Conservation (phyloP, 2,888 invertebrate species). For the Orthosia gothica region DNA sequence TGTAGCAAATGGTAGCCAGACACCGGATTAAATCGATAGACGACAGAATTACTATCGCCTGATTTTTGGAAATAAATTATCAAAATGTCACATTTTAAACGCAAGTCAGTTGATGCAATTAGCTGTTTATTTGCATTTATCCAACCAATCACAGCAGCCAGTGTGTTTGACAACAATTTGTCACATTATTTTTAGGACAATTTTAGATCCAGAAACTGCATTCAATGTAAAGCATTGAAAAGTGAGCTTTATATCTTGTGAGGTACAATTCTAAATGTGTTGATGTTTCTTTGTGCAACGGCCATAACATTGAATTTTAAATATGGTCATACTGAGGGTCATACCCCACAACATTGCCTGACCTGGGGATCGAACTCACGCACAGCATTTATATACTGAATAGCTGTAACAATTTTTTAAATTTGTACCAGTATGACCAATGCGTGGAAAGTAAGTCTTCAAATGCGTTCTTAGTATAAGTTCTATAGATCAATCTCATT, state of each 20-base stretch:
- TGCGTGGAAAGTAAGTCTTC: not conserved
- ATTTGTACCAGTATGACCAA: constrained; percentile 1
- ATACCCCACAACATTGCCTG: not conserved
- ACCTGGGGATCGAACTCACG: not conserved
- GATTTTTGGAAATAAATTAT: too few species aligned
- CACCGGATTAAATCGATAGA: not conserved
- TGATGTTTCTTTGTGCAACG: not conserved
- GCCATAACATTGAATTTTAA: not conserved
- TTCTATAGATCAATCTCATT: constrained; percentile 35
- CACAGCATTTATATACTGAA: not conserved
- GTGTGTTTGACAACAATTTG: too few species aligned
- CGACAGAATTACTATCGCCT: too few species aligned
- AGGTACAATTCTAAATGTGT: not conserved
- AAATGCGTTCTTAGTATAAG: constrained; percentile 17
- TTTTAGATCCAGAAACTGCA: too few species aligned
- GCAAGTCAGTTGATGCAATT: too few species aligned
- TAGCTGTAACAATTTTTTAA: not conserved
- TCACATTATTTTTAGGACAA: too few species aligned
- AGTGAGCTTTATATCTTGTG: constrained; percentile 3
- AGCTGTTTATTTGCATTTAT: too few species aligned
- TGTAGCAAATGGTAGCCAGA: not conserved
- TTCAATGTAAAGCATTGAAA: constrained; percentile 7
- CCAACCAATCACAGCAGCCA: too few species aligned
- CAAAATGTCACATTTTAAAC: too few species aligned
- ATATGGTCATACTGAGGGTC: not conserved